Conservation (phyloP, 2,113 vertebrate genomes). For the Amblyopsis rosae region DNA sequence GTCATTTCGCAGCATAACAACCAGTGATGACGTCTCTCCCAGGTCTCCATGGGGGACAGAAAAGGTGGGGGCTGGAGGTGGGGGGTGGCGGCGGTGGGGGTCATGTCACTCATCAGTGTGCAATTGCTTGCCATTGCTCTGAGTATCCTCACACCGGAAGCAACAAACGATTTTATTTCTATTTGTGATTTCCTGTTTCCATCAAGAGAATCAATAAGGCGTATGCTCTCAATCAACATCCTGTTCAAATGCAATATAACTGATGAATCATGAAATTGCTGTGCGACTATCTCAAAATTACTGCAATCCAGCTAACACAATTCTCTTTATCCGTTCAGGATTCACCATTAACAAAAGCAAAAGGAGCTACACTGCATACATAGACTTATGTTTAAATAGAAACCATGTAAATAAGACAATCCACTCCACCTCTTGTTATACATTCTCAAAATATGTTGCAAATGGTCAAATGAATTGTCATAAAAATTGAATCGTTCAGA, state of each 20-base stretch:
- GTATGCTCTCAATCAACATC: constrained; percentile 80
- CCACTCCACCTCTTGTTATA: not conserved
- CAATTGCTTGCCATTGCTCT: constrained; percentile 76
- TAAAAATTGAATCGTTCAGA: too few species aligned
- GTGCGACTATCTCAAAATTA: constrained; percentile 68
- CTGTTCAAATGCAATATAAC: constrained; percentile 77
- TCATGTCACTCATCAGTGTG: constrained; percentile 76
- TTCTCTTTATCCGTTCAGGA: too few species aligned
- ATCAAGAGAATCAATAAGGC: constrained; percentile 80
- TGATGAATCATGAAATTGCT: constrained; percentile 80
- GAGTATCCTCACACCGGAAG: constrained; percentile 76
- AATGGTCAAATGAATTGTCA: not conserved
- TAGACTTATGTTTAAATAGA: too few species aligned
- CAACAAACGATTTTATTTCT: constrained; percentile 81
- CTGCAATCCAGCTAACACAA: constrained; percentile 49
- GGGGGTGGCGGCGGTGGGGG: constrained; percentile 52
- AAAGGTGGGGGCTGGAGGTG: constrained; percentile 53
- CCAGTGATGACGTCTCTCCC: constrained; percentile 80
- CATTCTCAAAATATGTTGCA: constrained; percentile 30
- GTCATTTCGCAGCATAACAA: constrained; percentile 82
- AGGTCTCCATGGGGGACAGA: constrained; percentile 75
- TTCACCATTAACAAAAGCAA: not conserved
- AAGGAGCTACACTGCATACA: too few species aligned
- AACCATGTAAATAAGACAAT: too few species aligned
- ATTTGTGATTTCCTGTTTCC: constrained; percentile 82